Conservation (phyloP, 2,113 vertebrate species). For the Melanocharis versteri region DNA sequence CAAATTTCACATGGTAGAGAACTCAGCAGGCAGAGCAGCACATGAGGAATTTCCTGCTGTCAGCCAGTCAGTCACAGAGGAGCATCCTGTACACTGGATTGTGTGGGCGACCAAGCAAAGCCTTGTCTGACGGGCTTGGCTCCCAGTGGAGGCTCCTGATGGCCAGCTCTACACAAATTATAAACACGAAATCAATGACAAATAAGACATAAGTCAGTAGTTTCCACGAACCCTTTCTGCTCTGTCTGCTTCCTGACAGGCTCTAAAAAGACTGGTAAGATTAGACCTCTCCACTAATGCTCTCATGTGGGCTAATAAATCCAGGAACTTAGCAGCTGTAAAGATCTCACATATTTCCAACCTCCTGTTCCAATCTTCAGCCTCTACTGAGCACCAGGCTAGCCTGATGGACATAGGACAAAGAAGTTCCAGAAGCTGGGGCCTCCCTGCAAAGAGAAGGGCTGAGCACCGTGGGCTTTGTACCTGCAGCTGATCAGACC, state of each 20-base stretch:
- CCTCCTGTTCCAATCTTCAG: not conserved
- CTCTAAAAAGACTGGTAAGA: slow-evolving; percentile 29
- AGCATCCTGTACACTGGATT: not conserved
- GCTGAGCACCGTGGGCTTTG: fast-evolving
- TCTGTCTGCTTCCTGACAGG: not conserved
- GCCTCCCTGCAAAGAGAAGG: too few species aligned
- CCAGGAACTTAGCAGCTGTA: slow-evolving; percentile 21
- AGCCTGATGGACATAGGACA: not conserved
- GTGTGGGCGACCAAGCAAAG: not conserved
- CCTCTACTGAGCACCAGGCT: not conserved
- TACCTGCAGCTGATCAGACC: too few species aligned
- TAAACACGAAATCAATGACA: not conserved
- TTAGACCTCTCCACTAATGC: slow-evolving; percentile 10
- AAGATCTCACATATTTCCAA: slow-evolving; percentile 21
- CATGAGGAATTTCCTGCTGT: not conserved
- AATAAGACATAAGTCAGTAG: not conserved
- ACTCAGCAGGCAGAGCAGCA: not conserved
- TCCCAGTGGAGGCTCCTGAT: not conserved
- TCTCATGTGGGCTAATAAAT: not conserved
- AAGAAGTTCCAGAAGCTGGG: not conserved
- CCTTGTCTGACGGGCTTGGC: fast-evolving
- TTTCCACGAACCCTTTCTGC: not conserved
- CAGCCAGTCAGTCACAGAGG: not conserved
- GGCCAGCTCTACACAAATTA: not conserved
- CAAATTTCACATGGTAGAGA: not conserved